phyloP scores from a whole-genome alignment of 2,888 invertebrate species.

The Deilephila elpenor region DNA sequence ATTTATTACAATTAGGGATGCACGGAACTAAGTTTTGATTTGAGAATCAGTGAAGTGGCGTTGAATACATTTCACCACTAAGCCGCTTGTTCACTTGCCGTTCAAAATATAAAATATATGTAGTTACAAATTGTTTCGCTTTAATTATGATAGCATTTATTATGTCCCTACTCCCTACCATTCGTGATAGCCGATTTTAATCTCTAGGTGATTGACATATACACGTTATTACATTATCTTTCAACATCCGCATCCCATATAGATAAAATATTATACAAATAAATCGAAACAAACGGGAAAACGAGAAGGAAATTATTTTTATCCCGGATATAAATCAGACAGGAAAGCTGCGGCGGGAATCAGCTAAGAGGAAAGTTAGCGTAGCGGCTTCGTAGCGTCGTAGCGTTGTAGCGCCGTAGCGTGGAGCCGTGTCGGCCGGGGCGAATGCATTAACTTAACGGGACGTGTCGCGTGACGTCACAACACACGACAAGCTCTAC shows the following conservation, averaged over 20 bases:
- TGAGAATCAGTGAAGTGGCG: too few relatives aligned
- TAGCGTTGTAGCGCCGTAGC: not conserved
- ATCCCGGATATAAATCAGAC: slow-evolving; percentile 24
- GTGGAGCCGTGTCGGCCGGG: not conserved
- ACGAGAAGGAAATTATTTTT: slow-evolving; percentile 5
- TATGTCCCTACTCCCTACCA: not conserved
- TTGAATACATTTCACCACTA: too few relatives aligned
- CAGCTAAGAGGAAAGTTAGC: slow-evolving; percentile 41
- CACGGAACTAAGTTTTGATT: too few relatives aligned
- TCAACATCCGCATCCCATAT: not conserved
- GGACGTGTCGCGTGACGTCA: slow-evolving; percentile 35
- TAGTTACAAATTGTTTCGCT: not conserved
- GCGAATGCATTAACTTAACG: slow-evolving; percentile 27
- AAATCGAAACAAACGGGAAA: not conserved
- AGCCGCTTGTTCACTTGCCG: too few relatives aligned
- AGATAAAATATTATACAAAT: not conserved
- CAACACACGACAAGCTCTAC: not conserved
- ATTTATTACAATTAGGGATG: too few relatives aligned
- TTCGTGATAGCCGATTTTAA: not conserved
- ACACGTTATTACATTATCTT: not conserved
- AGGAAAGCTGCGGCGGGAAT: slow-evolving; percentile 35
- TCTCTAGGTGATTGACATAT: not conserved
- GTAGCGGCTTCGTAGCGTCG: slow-evolving; percentile 24
- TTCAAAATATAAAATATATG: not conserved
- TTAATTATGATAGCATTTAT: not conserved